These are phyloP conservation scores for Meteorus cinctellus DNA, from an alignment of 2,888 invertebrate species.

Conservation along the genomic window DNA sequence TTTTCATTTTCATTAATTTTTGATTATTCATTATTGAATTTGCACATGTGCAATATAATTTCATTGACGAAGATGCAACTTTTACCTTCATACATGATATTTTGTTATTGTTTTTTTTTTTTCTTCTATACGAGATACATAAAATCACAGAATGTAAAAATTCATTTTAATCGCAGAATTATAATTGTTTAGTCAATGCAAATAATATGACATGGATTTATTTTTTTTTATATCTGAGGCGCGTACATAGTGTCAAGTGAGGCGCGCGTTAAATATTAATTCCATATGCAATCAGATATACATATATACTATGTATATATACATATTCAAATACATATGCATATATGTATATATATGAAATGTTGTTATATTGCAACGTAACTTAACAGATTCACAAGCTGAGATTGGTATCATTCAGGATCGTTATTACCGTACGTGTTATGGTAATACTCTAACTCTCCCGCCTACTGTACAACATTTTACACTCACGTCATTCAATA, in stretches of 20 bases:
- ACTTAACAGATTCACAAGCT: constrained; percentile 72
- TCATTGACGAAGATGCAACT: not conserved
- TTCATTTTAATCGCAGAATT: constrained; percentile 4
- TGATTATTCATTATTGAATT: constrained; percentile 46
- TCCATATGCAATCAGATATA: constrained; percentile 29
- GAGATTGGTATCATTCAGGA: constrained; percentile 72
- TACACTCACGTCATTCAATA: constrained; percentile 62
- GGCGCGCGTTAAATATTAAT: not conserved
- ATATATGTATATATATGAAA: constrained; percentile 58
- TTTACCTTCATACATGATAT: not conserved
- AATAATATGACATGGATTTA: not conserved
- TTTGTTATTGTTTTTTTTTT: not conserved
- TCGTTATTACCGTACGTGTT: constrained; percentile 58
- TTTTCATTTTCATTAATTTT: constrained; percentile 41
- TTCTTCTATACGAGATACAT: constrained; percentile 6
- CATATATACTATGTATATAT: constrained; percentile 53
- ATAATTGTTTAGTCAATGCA: constrained; percentile 19
- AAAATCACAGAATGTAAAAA: constrained; percentile 34
- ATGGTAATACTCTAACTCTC: constrained; percentile 68
- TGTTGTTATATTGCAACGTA: constrained; percentile 69
- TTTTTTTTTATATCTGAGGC: constrained; percentile 13
- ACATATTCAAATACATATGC: constrained; percentile 48
- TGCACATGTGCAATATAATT: not conserved
- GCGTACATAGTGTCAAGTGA: not conserved
- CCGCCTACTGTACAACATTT: constrained; percentile 72